Evolutionary conservation across 2,888 invertebrate species (phyloP), one percentile per base, ranked within the genome.

Genomic region (Anodontia alba): DNA sequence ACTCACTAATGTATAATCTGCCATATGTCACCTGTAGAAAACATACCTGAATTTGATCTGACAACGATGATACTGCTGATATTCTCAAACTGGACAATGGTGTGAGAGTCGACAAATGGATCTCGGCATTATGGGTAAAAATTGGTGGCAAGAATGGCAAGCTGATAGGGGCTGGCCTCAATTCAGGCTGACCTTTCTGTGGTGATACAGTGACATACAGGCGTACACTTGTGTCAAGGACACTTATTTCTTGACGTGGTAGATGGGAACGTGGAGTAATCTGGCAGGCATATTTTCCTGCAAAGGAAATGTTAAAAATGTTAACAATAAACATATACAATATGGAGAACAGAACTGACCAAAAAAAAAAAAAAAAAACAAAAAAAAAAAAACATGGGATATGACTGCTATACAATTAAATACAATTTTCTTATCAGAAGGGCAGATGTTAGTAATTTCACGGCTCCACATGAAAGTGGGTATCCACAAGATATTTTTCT

Each of bases 71-170:
- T 51, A 80, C 79, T 0, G 87, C 88, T 23, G 88, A 90, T 12
- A 94, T 79, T 54, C 91, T 80, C 42, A 94, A 80, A 38, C 85
- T 88, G 1, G 90, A 89, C 7, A 88, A 73, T 7, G 92, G 90
- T 12, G 89, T 81, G 5, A 90, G 67, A 38, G 92, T 93, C 7
- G 91, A 91, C 29, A 94, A 82, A 68, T 89, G 87, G 10, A 94
- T 73, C 76, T 93, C 93, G 1, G 88, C 49, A 67, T 91, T 91
- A 82, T 91, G 91, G 23, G 93, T 84, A 76, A 90, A 88, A 83
- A 93, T 93, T 29, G 93, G 90, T 23, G 94, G 94, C 36, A 91
- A 75, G 79, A 93, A 92, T 26, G 90, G 88, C 43, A 94, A 80
- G 20, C 73, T 80, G 31, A 90, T 51, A 1, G 84, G 79, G 7